Conservation (phyloP, 1,140 invertebrate species). For the Caenorhabditis briggsae region DNA sequence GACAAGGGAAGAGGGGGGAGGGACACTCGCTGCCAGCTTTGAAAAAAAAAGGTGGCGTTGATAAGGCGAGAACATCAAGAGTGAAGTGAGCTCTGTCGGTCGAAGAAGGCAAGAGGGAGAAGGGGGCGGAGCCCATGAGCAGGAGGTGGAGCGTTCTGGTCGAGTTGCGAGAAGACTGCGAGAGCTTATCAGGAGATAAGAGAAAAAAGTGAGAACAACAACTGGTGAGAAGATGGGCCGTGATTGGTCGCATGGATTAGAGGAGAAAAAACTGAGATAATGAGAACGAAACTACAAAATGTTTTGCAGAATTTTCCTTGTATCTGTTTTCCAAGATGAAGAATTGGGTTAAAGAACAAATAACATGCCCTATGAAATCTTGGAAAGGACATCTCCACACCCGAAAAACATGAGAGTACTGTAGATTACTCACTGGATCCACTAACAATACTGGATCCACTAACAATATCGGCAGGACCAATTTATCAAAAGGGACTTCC, state of each 20-base stretch:
- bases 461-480: no score
- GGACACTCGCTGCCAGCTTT: neutral
- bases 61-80: conserved; percentile 54
- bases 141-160: neutral
- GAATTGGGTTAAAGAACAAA: no score
- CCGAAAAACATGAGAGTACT: no score
- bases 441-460: no score
- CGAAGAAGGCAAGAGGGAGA: neutral
- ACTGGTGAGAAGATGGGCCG: conserved; percentile 10
- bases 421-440: no score
- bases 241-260: neutral
- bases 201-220: conserved; percentile 1
- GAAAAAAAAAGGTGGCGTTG: neutral
- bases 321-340: neutral
- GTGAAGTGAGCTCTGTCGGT: conserved; percentile 6
- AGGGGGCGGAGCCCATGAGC: conserved; percentile 21
- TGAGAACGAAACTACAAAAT: neutral
- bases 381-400: no score
- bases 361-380: no score
- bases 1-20: neutral
- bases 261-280: neutral
- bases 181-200: conserved; percentile 28
- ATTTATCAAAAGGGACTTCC: no score
- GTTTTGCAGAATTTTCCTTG: neutral
- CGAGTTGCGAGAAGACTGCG: neutral